Base-by-base conservation (phyloP, 2,113 vertebrate species). In the Istiophorus platypterus region DNA sequence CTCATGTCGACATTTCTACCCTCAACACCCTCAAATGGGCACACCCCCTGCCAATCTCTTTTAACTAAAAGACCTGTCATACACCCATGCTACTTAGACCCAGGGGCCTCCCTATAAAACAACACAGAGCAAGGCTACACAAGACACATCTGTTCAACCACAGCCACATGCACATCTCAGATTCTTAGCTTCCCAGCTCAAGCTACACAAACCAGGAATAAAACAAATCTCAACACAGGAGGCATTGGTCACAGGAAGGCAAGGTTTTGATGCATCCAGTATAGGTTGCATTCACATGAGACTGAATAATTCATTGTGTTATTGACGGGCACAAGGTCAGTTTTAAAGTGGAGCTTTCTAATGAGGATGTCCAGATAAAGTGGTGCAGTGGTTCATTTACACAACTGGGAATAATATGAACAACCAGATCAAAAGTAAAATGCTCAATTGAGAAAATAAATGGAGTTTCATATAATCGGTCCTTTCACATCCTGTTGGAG, bases 231-330 rank as follows among this genome's bases (percentile, higher is more conserved):
- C 18, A 34, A 26, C 51, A 51, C 66, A 79, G 79, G 72, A 65
- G 56, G 80, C 66, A 63, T 66, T 69, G 78, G 85, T 85, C 77
- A 73, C 62, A 51, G 67, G 74, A 87, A 68, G 72, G 77, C 45
- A 75, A 59, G 52, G 41, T 72, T 80, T 78, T 78, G 61, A 75
- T 66, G 85, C 72, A 57, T 88, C 82, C 24, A 18, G n/a, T 72
- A 31, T 22, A 87, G 72, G 72, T 76, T 65, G 65, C 61, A 42
- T 69, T 86, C 86, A 88, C 47, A 78, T 61, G 76, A 62, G 59
- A 47, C 64, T 91, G 73, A 81, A 89, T 84, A 80, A 51, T 89
- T 85, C 56, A 93, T 84, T 42, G 62, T 29, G 49, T 26, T 78
- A 58, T 57, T 64, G 65, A 56, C 66, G 69, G 64, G 76, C 80